These are phyloP conservation scores for Peucedramus taeniatus DNA, from an alignment of 2,113 vertebrate genomes.

Conservation along the genomic window DNA sequence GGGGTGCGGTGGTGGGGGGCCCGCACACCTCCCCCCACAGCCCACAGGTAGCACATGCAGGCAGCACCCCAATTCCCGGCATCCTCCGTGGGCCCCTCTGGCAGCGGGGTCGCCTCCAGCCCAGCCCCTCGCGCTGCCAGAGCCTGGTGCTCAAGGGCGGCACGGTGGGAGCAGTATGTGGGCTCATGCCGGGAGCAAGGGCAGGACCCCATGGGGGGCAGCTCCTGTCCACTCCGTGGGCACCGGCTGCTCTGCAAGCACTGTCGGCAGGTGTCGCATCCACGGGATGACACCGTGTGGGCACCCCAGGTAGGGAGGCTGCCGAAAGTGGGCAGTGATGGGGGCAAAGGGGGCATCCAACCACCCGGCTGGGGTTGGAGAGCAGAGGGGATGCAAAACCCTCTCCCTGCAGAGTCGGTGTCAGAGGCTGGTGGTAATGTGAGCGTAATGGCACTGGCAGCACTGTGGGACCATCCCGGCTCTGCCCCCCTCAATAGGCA, in stretches of 20 bases:
- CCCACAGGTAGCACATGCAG: background rate
- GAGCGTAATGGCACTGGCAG: accelerated
- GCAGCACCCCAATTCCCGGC: background rate
- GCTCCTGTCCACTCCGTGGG: background rate
- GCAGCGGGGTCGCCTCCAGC: accelerated
- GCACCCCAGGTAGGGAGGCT: background rate
- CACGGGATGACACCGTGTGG: background rate
- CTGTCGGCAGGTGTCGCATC: background rate
- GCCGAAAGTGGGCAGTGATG: background rate
- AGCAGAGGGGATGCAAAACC: background rate
- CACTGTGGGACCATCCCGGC: background rate
- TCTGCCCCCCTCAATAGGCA: background rate
- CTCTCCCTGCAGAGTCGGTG: accelerated
- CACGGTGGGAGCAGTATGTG: accelerated
- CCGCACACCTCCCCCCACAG: background rate
- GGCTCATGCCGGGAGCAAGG: background rate
- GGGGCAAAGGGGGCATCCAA: accelerated
- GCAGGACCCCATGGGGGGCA: background rate
- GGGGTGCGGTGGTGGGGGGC: background rate
- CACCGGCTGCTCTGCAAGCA: accelerated
- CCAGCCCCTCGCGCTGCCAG: accelerated
- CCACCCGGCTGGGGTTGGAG: too few relatives aligned
- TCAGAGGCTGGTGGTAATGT: accelerated
- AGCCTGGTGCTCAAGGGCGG: accelerated
- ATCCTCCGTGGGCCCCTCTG: background rate